Conservation (phyloP, 1,140 invertebrate genomes). For the Heliconius himera region DNA sequence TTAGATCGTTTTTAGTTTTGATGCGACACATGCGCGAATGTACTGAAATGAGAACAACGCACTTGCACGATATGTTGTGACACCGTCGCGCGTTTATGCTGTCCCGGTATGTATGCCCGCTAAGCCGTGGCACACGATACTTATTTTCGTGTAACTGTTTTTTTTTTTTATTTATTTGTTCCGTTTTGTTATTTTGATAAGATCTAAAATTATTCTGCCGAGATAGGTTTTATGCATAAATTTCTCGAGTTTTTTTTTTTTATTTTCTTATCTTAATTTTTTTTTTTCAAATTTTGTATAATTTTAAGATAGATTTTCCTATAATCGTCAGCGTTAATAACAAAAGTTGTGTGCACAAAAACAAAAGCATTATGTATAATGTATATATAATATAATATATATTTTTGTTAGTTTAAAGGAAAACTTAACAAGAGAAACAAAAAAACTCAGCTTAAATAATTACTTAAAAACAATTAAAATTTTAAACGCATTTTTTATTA, state of each 20-base stretch:
- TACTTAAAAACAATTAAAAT: too few species aligned
- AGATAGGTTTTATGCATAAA: background rate
- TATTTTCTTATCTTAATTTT: background rate
- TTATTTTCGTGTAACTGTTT: constrained; percentile 42
- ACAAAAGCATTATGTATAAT: too few species aligned
- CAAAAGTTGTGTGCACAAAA: too few species aligned
- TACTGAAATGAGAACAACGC: constrained; percentile 41
- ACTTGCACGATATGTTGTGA: constrained; percentile 34
- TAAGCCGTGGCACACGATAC: constrained; percentile 76
- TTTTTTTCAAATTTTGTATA: too few species aligned
- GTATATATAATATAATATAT: too few species aligned
- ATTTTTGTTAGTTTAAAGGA: too few species aligned
- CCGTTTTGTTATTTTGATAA: background rate
- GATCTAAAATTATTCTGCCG: background rate
- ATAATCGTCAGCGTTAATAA: too few species aligned
- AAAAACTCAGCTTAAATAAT: too few species aligned
- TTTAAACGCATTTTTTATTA: too few species aligned
- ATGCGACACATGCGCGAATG: constrained; percentile 47
- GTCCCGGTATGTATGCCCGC: constrained; percentile 72
- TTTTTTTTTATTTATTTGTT: background rate
- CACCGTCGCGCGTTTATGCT: constrained; percentile 48
- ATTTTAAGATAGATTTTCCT: too few species aligned
- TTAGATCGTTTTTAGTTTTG: constrained; percentile 1
- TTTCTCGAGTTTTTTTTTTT: background rate
- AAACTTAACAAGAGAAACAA: too few species aligned